Evolutionary conservation across 2,113 vertebrate genomes (phyloP).

Genomic region (Telmatochromis sp.): DNA sequence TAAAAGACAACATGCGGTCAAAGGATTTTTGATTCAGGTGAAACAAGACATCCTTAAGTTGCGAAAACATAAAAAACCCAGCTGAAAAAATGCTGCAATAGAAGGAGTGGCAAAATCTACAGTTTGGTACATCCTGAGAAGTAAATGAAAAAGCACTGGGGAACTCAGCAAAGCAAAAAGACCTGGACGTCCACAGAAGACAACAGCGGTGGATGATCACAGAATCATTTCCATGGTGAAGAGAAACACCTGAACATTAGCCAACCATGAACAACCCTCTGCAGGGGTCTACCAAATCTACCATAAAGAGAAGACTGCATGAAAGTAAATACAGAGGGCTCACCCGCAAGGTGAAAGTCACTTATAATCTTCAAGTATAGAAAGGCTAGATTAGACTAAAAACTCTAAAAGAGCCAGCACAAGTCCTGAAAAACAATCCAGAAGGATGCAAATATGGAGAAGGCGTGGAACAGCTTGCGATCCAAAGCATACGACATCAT

Average conservation of each 20-base stretch:
- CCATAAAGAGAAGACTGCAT: neutral
- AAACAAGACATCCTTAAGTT: neutral
- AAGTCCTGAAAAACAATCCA: neutral
- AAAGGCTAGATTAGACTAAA: neutral
- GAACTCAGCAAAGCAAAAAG: neutral
- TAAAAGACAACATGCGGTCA: neutral
- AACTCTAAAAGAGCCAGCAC: neutral
- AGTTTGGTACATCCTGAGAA: neutral
- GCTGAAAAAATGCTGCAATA: neutral
- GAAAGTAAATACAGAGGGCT: neutral
- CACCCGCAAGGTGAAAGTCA: neutral
- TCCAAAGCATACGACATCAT: neutral
- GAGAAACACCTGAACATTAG: neutral
- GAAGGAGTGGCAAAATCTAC: neutral
- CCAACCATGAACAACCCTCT: neutral
- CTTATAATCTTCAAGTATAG: neutral
- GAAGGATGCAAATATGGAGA: neutral
- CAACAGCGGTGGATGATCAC: neutral
- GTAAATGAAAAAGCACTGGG: neutral
- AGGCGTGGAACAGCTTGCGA: accelerated
- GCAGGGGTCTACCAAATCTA: neutral
- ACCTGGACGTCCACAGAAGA: neutral
- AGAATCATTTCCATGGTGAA: neutral
- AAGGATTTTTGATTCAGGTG: neutral
- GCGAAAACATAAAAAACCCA: neutral